Percentiles rank a stretch among this genome's conserved stretches.
Evolutionary conservation across 2,113 vertebrate species (phyloP).

Genomic region (Pseudopipra pipra): DNA sequence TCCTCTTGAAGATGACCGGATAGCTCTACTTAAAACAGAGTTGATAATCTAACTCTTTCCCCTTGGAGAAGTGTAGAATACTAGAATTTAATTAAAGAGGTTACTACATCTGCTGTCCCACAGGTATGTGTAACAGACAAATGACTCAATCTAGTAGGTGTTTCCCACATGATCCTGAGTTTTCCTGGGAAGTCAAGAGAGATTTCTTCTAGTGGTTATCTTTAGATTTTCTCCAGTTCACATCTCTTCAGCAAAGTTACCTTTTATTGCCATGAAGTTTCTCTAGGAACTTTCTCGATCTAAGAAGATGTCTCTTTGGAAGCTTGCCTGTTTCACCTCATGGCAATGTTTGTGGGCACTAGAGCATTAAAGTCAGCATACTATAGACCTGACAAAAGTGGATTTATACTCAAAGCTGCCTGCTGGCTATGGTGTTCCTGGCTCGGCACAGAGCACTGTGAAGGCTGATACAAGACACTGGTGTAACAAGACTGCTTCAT

Average conservation of each 20-base stretch:
- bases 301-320: neutral
- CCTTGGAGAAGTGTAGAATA: neutral
- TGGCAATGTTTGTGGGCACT: neutral
- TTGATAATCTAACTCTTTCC: neutral
- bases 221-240: neutral
- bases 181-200: neutral
- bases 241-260: neutral
- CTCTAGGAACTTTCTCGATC: neutral
- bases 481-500: neutral
- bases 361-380: neutral
- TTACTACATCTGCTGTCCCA: neutral
- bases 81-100: neutral
- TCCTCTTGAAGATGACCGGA: neutral
- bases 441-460: rapidly evolving
- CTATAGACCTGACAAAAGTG: neutral
- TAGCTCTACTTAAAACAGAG: neutral
- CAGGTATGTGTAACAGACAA: neutral
- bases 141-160: neutral
- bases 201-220: neutral
- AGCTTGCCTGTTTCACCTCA: neutral
- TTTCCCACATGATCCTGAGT: neutral
- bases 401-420: neutral
- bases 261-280: neutral
- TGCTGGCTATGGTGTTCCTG: neutral
- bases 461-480: neutral